Base-by-base conservation (phyloP, 1,140 invertebrate species). In the Monomorium pharaonis region DNA sequence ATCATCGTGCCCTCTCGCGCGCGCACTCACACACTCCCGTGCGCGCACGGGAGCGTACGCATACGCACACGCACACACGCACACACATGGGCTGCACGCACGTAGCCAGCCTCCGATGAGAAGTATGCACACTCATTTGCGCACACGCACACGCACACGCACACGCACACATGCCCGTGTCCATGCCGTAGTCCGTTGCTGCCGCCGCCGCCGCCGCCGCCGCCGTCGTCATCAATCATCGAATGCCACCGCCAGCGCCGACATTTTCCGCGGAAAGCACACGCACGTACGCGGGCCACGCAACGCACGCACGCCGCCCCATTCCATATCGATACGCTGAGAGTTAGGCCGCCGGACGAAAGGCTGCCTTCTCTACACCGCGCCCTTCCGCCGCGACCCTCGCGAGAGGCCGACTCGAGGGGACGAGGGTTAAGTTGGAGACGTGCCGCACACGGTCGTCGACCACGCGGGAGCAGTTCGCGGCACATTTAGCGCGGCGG, bases 201-300 rank as follows among this genome's bases (percentile, higher is more conserved):
- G 60, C 51, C 33, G 33, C 33, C 33, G 33, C 33, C 33, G 33
- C 33, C 33, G 33, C 42, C 84, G 72, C 24, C 83, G 75, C 47
- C 70, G 87, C 89, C 92, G 91, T 93, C 92, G 93, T 94, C 94
- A 94, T 94, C 93, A 94, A 94, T 94, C 94, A 94, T 94, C 92
- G 91, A 93, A 92, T 92, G 93, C 93, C 93, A 94, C 90, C 87
- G 89, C 86, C 93, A 94, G 92, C 90, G 87, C 88, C 89, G 88
- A 92, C 90, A 90, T 92, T 92, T 92, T 92, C 90, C 91, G 89
- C 92, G 91, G 91, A 92, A 92, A 93, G 90, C 88, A 92, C 91
- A 89, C 89, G 85, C 83, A 88, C 89, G 85, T 84, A 86, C 77
- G 84, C 84, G 87, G 87, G 76, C 72, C 77, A 86, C 80, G 86